Evolutionary conservation across 2,797 vertebrate genomes (phyloP).

Genomic region (Anguilla anguilla): DNA sequence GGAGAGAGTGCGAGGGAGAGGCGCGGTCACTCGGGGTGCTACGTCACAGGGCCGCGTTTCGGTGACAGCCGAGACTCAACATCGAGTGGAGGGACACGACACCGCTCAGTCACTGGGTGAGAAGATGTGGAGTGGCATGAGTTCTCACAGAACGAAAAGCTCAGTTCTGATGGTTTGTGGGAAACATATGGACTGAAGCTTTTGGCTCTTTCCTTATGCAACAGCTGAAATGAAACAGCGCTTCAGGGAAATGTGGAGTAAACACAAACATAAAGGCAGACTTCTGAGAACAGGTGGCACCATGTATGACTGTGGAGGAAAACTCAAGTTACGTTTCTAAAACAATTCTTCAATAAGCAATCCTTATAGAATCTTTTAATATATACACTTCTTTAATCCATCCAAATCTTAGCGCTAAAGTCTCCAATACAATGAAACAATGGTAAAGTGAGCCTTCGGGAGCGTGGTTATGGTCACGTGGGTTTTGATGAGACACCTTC

Average conservation of each 20-base stretch:
- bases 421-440: conserved; percentile 61
- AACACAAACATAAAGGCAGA: neutral
- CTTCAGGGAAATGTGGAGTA: neutral
- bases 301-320: neutral
- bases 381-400: conserved; percentile 9
- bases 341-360: neutral
- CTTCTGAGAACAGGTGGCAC: neutral
- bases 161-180: neutral
- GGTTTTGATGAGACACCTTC: conserved; percentile 47
- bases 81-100: neutral
- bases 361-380: neutral
- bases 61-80: conserved; percentile 19
- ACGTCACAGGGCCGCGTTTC: conserved; percentile 33
- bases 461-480: conserved; percentile 46
- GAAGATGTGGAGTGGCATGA: neutral
- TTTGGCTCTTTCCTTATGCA: neutral
- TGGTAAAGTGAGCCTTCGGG: conserved; percentile 52
- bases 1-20: neutral
- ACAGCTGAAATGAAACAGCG: neutral
- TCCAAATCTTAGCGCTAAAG: conserved; percentile 53
- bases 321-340: conserved; percentile 1
- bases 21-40: neutral
- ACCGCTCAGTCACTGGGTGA: no score
- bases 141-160: neutral
- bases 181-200: neutral